Conservation (phyloP, 2,797 vertebrate genomes). For the Naso thynnoides region DNA sequence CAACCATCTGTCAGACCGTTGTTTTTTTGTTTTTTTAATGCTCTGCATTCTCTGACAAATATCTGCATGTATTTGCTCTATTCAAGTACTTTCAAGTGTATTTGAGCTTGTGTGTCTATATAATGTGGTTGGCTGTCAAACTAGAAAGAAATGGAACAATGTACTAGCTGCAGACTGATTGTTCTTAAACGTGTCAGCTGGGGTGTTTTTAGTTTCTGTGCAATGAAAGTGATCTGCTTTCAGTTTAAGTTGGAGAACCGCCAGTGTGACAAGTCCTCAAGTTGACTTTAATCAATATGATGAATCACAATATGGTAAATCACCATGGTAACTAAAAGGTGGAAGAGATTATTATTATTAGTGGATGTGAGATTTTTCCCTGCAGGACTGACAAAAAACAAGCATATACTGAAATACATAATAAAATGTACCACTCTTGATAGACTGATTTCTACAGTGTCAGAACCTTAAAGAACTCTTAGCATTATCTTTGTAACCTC, state of each 20-base stretch:
- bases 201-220: conserved; percentile 3
- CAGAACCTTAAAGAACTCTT: conserved; percentile 49
- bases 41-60: conserved; percentile 56
- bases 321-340: conserved; percentile 34
- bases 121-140: conserved; percentile 51
- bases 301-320: conserved; percentile 25
- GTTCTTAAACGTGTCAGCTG: conserved; percentile 47
- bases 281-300: not conserved
- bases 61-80: conserved; percentile 5
- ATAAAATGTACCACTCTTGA: conserved; percentile 49
- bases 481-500: conserved; percentile 34
- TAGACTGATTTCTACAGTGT: conserved; percentile 41
- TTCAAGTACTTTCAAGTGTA: conserved; percentile 36
- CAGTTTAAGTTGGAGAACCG: not conserved
- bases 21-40: too few species aligned
- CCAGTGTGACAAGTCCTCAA: not conserved
- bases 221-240: not conserved
- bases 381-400: conserved; percentile 52
- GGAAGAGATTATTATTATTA: conserved; percentile 32
- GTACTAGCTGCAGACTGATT: conserved; percentile 58
- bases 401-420: conserved; percentile 58
- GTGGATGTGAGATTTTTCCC: conserved; percentile 55
- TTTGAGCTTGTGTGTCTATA: conserved; percentile 12
- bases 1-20: conserved; percentile 72
- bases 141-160: conserved; percentile 54